These are phyloP conservation scores for Papilio dardanus DNA, from an alignment of 1,140 invertebrate species.

Conservation along the genomic window DNA sequence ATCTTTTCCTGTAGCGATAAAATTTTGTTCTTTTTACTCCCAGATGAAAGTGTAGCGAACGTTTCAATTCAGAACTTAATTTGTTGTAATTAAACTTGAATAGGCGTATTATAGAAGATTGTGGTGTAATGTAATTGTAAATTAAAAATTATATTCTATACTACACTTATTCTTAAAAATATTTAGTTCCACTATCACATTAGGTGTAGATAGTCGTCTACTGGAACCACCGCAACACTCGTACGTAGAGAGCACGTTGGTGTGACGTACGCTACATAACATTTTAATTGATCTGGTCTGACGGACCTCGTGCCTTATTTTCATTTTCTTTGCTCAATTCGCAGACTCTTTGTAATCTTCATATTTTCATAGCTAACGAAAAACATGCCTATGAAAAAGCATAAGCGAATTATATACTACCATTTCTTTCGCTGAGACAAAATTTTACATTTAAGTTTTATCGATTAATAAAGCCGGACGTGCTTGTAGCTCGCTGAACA, in stretches of 20 bases:
- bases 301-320: constrained; percentile 74
- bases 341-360: constrained; percentile 68
- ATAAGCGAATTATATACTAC: constrained; percentile 8
- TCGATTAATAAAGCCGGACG: constrained; percentile 44
- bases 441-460: constrained; percentile 38
- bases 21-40: constrained; percentile 60
- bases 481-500: constrained; percentile 42
- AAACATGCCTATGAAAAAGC: constrained; percentile 9
- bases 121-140: not conserved
- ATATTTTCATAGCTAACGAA: constrained; percentile 29
- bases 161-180: not conserved
- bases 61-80: constrained; percentile 5
- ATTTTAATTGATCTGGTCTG: constrained; percentile 54
- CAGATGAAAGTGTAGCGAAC: constrained; percentile 47
- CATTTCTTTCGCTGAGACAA: constrained; percentile 23
- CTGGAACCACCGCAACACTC: constrained; percentile 41
- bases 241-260: constrained; percentile 40
- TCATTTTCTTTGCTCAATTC: constrained; percentile 70
- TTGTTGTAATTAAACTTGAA: not conserved
- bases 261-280: constrained; percentile 29
- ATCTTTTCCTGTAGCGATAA: constrained; percentile 60
- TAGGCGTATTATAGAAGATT: not conserved
- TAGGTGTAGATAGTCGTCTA: constrained; percentile 12
- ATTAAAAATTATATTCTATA: constrained; percentile 2
- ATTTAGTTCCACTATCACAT: constrained; percentile 5